A percentile compares a stretch with the other conserved stretches of the same genome.
These are phyloP conservation scores for Carcina quercana DNA, from an alignment of 2,888 invertebrate genomes.

Conservation along the genomic window DNA sequence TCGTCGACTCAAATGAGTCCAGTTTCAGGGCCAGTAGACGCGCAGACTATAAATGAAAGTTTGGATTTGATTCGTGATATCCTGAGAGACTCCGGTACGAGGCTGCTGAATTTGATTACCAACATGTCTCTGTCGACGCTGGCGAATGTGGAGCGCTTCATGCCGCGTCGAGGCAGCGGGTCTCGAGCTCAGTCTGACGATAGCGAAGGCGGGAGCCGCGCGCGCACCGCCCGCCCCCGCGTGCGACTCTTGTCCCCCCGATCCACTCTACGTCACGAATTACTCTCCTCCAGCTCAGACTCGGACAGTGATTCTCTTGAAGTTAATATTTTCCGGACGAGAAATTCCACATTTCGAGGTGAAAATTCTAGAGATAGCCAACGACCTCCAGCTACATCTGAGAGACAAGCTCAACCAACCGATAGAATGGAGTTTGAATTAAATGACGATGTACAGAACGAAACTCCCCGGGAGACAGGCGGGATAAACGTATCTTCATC, in stretches of 20 bases:
- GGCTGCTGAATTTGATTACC: slow-evolving; percentile 60
- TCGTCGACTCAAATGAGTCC: slow-evolving; percentile 49
- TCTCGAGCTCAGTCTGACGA: slow-evolving; percentile 41
- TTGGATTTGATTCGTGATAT: slow-evolving; percentile 64
- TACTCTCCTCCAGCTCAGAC: slow-evolving; percentile 54
- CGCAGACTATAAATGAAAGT: slow-evolving; percentile 60
- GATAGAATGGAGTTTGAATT: slow-evolving; percentile 47
- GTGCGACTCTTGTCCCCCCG: slow-evolving; percentile 12
- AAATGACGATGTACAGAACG: slow-evolving; percentile 26
- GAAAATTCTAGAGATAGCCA: neutral
- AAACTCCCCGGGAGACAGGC: slow-evolving; percentile 23
- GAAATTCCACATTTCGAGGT: slow-evolving; percentile 49
- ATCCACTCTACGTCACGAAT: slow-evolving; percentile 32
- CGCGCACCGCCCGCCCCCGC: slow-evolving; percentile 15
- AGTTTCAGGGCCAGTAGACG: slow-evolving; percentile 36
- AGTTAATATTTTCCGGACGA: slow-evolving; percentile 57
- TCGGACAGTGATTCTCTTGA: slow-evolving; percentile 60
- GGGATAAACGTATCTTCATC: slow-evolving; percentile 38
- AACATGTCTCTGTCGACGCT: slow-evolving; percentile 60
- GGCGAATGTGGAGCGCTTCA: slow-evolving; percentile 41
- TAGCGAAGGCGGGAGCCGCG: slow-evolving; percentile 26
- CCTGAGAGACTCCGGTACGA: slow-evolving; percentile 61
- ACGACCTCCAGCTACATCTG: slow-evolving; percentile 5
- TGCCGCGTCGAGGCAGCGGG: slow-evolving; percentile 26
- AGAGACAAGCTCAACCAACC: slow-evolving; percentile 24